Conservation (phyloP, 1,140 invertebrate species). For the Camponotus pennsylvanicus region DNA sequence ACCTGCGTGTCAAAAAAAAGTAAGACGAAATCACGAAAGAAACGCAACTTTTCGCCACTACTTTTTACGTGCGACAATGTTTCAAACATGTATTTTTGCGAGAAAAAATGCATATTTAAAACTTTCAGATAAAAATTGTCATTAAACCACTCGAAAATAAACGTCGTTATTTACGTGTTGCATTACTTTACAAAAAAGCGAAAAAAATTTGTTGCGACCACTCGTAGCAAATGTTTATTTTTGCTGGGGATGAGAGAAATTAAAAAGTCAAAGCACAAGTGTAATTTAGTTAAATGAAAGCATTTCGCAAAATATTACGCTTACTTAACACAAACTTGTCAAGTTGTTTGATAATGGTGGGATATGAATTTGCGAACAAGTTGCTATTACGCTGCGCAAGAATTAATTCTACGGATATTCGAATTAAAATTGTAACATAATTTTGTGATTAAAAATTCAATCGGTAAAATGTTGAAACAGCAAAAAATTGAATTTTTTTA, state of each 20-base stretch:
- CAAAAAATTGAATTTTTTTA: slow-evolving; percentile 15
- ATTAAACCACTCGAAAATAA: slow-evolving; percentile 19
- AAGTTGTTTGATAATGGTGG: neutral
- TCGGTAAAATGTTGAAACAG: neutral
- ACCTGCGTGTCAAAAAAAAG: slow-evolving; percentile 16
- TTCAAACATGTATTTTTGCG: slow-evolving; percentile 12
- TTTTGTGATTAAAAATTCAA: slow-evolving; percentile 13
- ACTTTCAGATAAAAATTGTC: neutral
- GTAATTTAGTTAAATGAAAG: slow-evolving; percentile 29
- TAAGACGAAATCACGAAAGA: neutral
- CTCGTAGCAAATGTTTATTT: slow-evolving; percentile 4
- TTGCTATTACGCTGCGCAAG: slow-evolving; percentile 13
- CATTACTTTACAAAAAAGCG: neutral
- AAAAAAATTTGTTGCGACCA: neutral
- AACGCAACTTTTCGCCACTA: neutral
- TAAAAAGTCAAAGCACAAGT: slow-evolving; percentile 34
- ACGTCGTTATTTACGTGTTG: slow-evolving; percentile 27
- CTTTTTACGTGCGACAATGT: neutral
- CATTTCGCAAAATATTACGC: slow-evolving; percentile 27
- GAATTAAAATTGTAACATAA: slow-evolving; percentile 18
- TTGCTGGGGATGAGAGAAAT: neutral
- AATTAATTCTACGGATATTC: slow-evolving; percentile 38
- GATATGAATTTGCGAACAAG: slow-evolving; percentile 18
- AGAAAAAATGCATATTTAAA: slow-evolving; percentile 1
- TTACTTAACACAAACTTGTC: slow-evolving; percentile 17